Percentiles rank a stretch among this genome's conserved stretches.
Conservation (phyloP, 2,113 vertebrate species). For the Ceyx margarethae region DNA sequence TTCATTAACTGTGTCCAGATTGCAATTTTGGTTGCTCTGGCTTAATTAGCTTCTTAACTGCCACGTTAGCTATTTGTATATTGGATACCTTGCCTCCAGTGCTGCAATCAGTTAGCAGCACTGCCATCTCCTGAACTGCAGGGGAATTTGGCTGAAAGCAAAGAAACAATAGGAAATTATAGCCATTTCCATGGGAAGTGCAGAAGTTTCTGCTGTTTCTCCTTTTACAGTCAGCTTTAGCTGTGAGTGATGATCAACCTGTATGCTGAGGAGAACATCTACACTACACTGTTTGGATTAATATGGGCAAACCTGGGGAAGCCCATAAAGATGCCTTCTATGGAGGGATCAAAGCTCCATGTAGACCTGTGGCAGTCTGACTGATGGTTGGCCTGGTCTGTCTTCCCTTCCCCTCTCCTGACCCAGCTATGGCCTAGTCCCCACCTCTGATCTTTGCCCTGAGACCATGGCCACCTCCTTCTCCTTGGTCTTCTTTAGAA, state of each 20-base stretch:
- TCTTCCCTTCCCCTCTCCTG: background rate
- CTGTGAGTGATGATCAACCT: background rate
- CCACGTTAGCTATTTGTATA: background rate
- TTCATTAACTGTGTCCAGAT: background rate
- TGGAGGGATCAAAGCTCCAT: background rate
- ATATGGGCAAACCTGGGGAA: background rate
- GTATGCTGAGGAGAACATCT: background rate
- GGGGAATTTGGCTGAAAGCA: background rate
- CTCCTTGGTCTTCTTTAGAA: background rate
- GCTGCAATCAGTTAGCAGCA: background rate
- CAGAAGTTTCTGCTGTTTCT: background rate
- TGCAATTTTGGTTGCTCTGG: background rate
- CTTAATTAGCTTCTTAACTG: background rate
- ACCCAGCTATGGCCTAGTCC: background rate
- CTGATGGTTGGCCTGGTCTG: accelerated
- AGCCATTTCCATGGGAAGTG: background rate
- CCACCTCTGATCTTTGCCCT: background rate
- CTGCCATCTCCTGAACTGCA: background rate
- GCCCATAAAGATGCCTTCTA: background rate
- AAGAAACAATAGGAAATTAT: background rate
- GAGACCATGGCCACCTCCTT: accelerated
- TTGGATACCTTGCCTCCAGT: background rate
- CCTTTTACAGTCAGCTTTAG: background rate
- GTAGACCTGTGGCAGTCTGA: background rate
- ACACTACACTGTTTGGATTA: background rate